Percentiles rank a stretch among this genome's conserved stretches.
phyloP scores from a whole-genome alignment of 1,140 invertebrate genomes.

The Ostrea edulis region DNA sequence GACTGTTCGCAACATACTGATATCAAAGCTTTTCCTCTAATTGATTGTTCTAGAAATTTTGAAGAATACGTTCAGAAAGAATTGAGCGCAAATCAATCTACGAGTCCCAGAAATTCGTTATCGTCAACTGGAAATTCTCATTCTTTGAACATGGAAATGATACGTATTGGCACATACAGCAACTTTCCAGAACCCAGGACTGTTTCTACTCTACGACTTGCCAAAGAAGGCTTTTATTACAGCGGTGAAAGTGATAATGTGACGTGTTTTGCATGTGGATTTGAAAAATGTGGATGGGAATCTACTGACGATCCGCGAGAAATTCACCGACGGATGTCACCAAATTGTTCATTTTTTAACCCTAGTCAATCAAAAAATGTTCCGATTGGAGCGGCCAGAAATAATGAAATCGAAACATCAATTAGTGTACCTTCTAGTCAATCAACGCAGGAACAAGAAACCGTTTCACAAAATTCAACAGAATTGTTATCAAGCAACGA shows the following conservation, averaged over 20 bases:
- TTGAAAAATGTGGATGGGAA: neutral
- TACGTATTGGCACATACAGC: conserved; percentile 5
- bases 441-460: neutral
- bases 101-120: neutral
- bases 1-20: neutral
- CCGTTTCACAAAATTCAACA: neutral
- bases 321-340: conserved; percentile 34
- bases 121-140: neutral
- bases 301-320: neutral
- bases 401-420: neutral
- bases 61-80: conserved; percentile 8
- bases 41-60: neutral
- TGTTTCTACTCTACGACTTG: conserved; percentile 25
- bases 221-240: conserved; percentile 38
- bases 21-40: neutral
- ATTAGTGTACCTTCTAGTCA: neutral
- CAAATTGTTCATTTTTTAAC: neutral
- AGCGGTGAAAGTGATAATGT: neutral
- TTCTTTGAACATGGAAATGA: neutral
- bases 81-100: neutral
- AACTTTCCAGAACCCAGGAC: neutral
- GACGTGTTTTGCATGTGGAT: conserved; percentile 37
- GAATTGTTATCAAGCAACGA: neutral
- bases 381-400: neutral
- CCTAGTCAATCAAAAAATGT: neutral